Conservation (phyloP, 2,113 vertebrate species). For the Dicrurus megarhynchus region DNA sequence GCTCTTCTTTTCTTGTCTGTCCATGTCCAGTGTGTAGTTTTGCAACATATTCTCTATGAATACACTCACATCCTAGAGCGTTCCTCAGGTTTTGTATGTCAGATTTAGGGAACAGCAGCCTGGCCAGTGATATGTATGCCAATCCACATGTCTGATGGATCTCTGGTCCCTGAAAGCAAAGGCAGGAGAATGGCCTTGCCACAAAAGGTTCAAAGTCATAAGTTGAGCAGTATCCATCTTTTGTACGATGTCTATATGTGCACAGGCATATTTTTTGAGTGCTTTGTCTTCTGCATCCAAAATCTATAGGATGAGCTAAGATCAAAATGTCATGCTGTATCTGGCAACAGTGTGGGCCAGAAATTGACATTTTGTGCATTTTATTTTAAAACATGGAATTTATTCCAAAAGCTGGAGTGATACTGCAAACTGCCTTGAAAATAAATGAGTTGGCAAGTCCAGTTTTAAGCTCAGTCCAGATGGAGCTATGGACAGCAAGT, state of each 20-base stretch:
- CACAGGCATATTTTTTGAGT: background rate
- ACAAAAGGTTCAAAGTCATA: background rate
- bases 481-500: background rate
- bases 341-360: background rate
- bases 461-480: background rate
- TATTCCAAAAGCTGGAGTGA: background rate
- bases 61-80: background rate
- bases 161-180: background rate
- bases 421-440: background rate
- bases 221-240: background rate
- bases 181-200: background rate
- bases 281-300: background rate
- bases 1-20: background rate
- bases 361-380: background rate
- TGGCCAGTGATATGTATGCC: background rate
- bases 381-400: background rate
- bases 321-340: background rate
- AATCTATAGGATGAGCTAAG: background rate
- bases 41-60: background rate
- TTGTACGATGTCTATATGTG: fast-evolving
- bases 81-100: background rate
- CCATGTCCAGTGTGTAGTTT: fast-evolving
- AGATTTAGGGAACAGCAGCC: background rate
- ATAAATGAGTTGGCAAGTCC: background rate
- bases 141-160: background rate